phyloP scores from a whole-genome alignment of 2,797 vertebrate species.

The Poecilia velifera region DNA sequence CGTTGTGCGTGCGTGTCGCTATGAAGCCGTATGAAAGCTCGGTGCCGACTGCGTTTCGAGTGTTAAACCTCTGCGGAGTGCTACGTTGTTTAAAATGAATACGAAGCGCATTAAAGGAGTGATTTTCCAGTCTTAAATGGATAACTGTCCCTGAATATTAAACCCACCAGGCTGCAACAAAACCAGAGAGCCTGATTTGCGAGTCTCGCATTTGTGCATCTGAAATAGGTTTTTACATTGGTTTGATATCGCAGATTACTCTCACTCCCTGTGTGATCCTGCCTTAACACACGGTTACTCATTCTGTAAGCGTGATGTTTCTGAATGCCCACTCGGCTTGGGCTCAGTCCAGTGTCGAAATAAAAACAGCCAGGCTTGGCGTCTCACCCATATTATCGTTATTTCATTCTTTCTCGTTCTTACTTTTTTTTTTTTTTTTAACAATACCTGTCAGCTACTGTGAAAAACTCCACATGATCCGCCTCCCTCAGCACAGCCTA shows the following conservation, averaged over 20 bases:
- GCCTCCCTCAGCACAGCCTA: constrained; percentile 34
- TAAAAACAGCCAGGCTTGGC: constrained; percentile 8
- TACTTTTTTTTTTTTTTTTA: constrained; percentile 26
- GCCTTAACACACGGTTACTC: constrained; percentile 31
- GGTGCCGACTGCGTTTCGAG: background rate
- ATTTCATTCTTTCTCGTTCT: background rate
- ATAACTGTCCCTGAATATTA: constrained; percentile 55
- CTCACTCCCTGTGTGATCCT: constrained; percentile 33
- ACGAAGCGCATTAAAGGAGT: constrained; percentile 30
- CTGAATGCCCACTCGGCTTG: constrained; percentile 16
- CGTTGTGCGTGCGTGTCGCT: background rate
- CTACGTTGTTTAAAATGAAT: constrained; percentile 22
- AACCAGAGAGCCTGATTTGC: constrained; percentile 32
- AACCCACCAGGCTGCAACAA: constrained; percentile 46
- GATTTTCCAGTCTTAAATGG: constrained; percentile 50
- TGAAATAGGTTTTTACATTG: constrained; percentile 27
- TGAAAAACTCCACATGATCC: constrained; percentile 33
- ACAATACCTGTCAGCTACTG: constrained; percentile 3
- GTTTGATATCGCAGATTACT: constrained; percentile 40
- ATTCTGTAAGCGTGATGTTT: constrained; percentile 29
- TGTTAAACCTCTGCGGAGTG: constrained; percentile 27
- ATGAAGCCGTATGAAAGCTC: constrained; percentile 8
- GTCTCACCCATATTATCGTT: background rate
- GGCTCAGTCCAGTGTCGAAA: constrained; percentile 3
- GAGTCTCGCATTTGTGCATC: constrained; percentile 25